phyloP scores from a whole-genome alignment of 92 coral and sea anemone species.

The Palythoa grandis region DNA sequence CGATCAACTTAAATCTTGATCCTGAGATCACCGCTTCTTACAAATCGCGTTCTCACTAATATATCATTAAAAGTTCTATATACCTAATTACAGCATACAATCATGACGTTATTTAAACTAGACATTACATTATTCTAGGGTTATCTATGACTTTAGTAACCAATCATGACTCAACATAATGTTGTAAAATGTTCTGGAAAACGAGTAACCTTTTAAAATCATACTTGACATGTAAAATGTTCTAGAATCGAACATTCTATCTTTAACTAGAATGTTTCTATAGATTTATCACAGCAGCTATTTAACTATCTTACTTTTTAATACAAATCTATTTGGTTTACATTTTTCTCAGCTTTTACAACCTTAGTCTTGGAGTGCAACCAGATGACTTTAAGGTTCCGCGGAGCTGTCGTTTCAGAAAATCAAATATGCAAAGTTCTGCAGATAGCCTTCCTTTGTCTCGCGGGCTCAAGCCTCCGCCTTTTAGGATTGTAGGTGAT shows the following conservation, averaged over 20 bases:
- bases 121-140: no score
- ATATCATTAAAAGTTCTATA: no score
- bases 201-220: no score
- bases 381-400: slow-evolving; percentile 13
- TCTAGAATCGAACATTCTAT: not conserved
- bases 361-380: not conserved
- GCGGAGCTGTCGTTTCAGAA: not conserved
- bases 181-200: no score
- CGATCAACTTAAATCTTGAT: no score
- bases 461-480: not conserved
- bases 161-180: no score
- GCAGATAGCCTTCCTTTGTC: not conserved
- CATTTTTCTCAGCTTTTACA: not conserved
- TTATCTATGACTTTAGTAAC: no score
- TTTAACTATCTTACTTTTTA: not conserved
- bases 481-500: not conserved
- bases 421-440: not conserved
- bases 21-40: no score
- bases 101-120: no score
- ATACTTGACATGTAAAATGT: no score
- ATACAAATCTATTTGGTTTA: not conserved
- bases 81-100: no score
- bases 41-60: no score
- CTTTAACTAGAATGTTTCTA: not conserved
- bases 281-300: not conserved